These are phyloP conservation scores for Erynnis tages DNA, from an alignment of 2,888 invertebrate genomes.

Conservation along the genomic window DNA sequence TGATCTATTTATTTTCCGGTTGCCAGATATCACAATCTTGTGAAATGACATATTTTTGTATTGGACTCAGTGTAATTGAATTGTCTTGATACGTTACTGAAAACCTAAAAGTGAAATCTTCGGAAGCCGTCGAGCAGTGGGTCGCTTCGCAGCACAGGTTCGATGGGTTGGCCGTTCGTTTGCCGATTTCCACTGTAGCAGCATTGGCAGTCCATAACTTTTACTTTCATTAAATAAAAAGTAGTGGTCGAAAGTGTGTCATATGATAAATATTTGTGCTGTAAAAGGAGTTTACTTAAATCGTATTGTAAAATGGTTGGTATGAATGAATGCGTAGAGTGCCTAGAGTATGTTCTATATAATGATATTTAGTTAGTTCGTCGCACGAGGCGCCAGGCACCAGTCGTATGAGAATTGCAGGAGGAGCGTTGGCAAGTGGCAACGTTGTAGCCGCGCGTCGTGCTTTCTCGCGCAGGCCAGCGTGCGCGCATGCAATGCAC, in stretches of 20 bases:
- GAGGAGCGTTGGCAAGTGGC: too few species aligned
- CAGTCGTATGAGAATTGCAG: too few species aligned
- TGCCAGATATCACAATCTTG: neutral
- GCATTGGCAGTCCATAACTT: slow-evolving; percentile 51
- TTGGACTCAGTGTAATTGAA: neutral
- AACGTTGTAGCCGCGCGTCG: slow-evolving; percentile 53
- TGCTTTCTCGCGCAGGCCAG: slow-evolving; percentile 79
- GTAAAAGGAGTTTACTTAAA: slow-evolving; percentile 2
- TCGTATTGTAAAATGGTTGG: too few species aligned
- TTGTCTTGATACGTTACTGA: slow-evolving; percentile 42
- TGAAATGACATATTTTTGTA: slow-evolving; percentile 7
- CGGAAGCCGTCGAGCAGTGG: slow-evolving; percentile 56
- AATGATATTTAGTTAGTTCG: too few species aligned
- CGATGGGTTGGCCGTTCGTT: slow-evolving; percentile 55
- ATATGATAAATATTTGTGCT: neutral
- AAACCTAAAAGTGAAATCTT: slow-evolving; percentile 74
- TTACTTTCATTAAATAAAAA: slow-evolving; percentile 56
- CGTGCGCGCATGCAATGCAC: slow-evolving; percentile 75
- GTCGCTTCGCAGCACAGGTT: slow-evolving; percentile 67
- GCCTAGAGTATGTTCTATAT: too few species aligned
- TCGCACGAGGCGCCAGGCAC: too few species aligned
- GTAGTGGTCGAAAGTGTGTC: slow-evolving; percentile 2
- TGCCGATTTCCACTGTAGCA: slow-evolving; percentile 63
- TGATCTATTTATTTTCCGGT: slow-evolving; percentile 49
- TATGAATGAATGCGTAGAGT: too few species aligned